Percentiles rank a stretch among this genome's conserved stretches.
Evolutionary conservation across 2,888 invertebrate species (phyloP).

Genomic region (Yponomeuta evonymella): DNA sequence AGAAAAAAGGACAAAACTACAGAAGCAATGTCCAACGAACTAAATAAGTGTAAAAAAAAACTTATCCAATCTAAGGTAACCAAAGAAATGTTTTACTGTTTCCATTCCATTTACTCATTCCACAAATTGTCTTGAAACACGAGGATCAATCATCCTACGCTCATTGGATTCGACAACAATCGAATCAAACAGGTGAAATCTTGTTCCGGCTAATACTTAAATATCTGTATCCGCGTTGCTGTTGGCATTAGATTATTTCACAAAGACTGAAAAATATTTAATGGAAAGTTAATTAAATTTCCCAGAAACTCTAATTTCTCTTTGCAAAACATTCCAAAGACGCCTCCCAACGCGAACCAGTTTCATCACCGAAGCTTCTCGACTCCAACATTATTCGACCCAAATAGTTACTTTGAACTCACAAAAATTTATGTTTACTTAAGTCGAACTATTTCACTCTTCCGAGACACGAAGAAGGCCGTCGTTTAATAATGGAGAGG

Average conservation of each 20-base stretch:
- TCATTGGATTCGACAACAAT: constrained; percentile 49
- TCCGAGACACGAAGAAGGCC: constrained; percentile 58
- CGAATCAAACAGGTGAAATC: constrained; percentile 55
- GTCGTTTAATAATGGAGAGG: neutral
- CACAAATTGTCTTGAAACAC: constrained; percentile 7
- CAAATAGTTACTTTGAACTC: constrained; percentile 38
- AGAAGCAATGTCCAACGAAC: neutral
- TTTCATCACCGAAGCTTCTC: constrained; percentile 35
- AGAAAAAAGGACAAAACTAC: constrained; percentile 14
- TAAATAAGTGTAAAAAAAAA: neutral
- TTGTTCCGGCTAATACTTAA: constrained; percentile 41
- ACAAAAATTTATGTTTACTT: neutral
- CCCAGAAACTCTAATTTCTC: neutral
- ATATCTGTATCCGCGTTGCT: constrained; percentile 45
- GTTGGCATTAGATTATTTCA: constrained; percentile 32
- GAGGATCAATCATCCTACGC: constrained; percentile 43
- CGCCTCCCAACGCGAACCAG: constrained; percentile 44
- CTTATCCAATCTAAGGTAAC: neutral
- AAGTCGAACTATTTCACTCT: constrained; percentile 13
- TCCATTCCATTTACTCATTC: neutral
- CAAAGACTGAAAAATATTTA: constrained; percentile 22
- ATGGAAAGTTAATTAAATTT: too few species aligned
- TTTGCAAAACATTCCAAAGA: constrained; percentile 29
- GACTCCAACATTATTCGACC: constrained; percentile 45
- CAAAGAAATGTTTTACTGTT: neutral